Conservation (phyloP, 2,797 vertebrate species). For the Centropyge bicolor region DNA sequence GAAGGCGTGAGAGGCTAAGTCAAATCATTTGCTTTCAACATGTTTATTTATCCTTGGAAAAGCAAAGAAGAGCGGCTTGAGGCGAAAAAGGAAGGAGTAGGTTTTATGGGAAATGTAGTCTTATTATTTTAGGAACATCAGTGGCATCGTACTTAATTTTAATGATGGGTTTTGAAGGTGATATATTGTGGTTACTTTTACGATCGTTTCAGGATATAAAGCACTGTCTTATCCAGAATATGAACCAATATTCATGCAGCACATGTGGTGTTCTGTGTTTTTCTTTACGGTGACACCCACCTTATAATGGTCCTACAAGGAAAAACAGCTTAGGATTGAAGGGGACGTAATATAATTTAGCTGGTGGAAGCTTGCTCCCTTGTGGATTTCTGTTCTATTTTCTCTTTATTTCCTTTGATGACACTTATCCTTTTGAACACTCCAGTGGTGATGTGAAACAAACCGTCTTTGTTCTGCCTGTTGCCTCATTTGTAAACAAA, state of each 20-base stretch:
- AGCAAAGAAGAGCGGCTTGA: not conserved
- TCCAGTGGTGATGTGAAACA: conserved; percentile 16
- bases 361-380: conserved; percentile 31
- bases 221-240: not conserved
- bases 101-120: conserved; percentile 13
- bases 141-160: conserved; percentile 9
- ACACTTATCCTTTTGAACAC: conserved; percentile 29
- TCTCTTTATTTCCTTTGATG: conserved; percentile 28
- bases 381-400: conserved; percentile 30
- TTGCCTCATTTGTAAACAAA: conserved; percentile 59
- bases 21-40: conserved; percentile 26
- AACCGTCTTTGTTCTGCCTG: conserved; percentile 45
- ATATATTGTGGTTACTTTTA: conserved; percentile 5
- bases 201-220: not conserved
- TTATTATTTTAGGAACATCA: not conserved
- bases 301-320: conserved; percentile 28
- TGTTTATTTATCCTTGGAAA: conserved; percentile 19
- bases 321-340: conserved; percentile 13
- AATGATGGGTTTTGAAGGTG: not conserved
- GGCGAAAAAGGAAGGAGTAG: not conserved
- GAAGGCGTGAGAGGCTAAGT: conserved; percentile 12
- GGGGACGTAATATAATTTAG: conserved; percentile 29
- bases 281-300: conserved; percentile 35
- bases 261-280: conserved; percentile 4
- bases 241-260: conserved; percentile 15